These are phyloP conservation scores for Notarius lentiginosus DNA, from an alignment of 2,113 vertebrate species.

Conservation along the genomic window DNA sequence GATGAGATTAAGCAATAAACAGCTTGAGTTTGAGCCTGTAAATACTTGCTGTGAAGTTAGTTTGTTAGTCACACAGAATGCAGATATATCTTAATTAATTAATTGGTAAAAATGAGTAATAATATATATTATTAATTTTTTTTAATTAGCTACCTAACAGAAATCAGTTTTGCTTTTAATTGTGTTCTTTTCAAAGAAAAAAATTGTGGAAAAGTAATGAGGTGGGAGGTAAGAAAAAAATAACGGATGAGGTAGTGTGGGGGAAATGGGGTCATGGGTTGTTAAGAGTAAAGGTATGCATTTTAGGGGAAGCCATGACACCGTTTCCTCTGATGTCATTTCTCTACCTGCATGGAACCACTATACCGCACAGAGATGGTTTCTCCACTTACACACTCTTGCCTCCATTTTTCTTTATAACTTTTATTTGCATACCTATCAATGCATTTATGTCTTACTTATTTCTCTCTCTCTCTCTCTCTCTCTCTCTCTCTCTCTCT, in stretches of 20 bases:
- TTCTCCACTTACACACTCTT: neutral
- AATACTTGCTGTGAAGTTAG: neutral
- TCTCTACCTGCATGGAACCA: constrained; percentile 20
- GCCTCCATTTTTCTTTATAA: neutral
- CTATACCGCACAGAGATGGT: constrained; percentile 19
- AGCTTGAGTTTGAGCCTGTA: neutral
- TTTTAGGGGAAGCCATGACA: constrained; percentile 33
- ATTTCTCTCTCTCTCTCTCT: neutral
- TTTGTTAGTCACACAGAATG: neutral
- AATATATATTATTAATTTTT: no score
- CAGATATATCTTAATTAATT: neutral
- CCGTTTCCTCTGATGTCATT: constrained; percentile 63
- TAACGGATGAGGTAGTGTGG: neutral
- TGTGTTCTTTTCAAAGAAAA: neutral
- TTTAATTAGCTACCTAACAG: neutral
- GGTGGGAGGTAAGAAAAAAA: neutral
- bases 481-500: neutral
- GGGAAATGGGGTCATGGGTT: neutral
- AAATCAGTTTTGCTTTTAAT: neutral
- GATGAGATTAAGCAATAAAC: neutral
- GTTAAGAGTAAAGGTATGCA: neutral
- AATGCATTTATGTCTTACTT: neutral
- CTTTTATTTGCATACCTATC: neutral
- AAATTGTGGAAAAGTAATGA: neutral
- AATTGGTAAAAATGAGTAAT: no score